These are phyloP conservation scores for Aphaenogaster floridana DNA, from an alignment of 1,140 invertebrate species.

Conservation along the genomic window DNA sequence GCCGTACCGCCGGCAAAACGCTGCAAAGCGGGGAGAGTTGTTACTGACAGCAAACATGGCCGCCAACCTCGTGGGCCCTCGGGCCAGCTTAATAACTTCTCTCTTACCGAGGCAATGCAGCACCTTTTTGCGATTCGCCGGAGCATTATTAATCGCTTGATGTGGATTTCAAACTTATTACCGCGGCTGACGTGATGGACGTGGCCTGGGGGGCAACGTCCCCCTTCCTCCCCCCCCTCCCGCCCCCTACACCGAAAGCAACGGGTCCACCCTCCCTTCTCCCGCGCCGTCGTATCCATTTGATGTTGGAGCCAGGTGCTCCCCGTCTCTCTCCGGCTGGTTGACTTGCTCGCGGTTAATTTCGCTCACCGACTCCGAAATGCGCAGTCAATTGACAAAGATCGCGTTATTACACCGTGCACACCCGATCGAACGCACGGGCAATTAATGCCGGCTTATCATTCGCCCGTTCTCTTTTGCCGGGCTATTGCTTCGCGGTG, in stretches of 20 bases:
- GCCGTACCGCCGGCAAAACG: conserved; percentile 61
- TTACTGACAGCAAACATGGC: conserved; percentile 83
- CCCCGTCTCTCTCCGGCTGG: conserved; percentile 63
- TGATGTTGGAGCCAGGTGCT: conserved; percentile 79
- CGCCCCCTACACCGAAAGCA: conserved; percentile 36
- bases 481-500: conserved; percentile 52
- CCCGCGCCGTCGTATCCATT: conserved; percentile 69
- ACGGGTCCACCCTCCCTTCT: conserved; percentile 35
- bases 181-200: conserved; percentile 80
- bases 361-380: conserved; percentile 50
- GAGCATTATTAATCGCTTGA: conserved; percentile 84
- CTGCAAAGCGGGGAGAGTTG: conserved; percentile 79
- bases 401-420: conserved; percentile 55
- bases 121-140: conserved; percentile 81
- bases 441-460: conserved; percentile 59
- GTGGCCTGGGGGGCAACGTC: conserved; percentile 68
- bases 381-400: conserved; percentile 63
- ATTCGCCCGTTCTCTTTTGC: conserved; percentile 50
- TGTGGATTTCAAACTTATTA: conserved; percentile 84
- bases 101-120: conserved; percentile 72
- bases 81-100: conserved; percentile 80
- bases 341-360: conserved; percentile 62
- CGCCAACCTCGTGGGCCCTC: conserved; percentile 76
- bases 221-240: not conserved
- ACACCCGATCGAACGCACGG: conserved; percentile 42